Evolutionary conservation across 2,888 invertebrate genomes (phyloP).

Genomic region (Sipha maydis): DNA sequence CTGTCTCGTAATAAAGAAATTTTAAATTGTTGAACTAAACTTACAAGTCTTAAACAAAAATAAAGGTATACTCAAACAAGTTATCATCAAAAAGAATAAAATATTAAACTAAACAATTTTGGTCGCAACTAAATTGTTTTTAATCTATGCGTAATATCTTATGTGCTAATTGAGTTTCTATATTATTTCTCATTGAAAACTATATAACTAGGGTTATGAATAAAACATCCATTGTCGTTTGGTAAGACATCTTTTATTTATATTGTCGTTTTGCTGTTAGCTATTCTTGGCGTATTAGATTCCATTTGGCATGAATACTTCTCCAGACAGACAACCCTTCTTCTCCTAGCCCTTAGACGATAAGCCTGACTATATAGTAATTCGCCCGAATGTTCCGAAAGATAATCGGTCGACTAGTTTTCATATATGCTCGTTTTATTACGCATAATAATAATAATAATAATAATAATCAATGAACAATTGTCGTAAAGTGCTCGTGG

Average conservation of each 20-base stretch:
- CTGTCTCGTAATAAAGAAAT: too few relatives aligned
- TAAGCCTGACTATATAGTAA: slow-evolving; percentile 34
- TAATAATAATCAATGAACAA: slow-evolving; percentile 46
- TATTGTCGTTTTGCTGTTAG: slow-evolving; percentile 21
- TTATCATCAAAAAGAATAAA: too few relatives aligned
- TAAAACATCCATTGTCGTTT: slow-evolving; percentile 22
- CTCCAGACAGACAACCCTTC: slow-evolving; percentile 42
- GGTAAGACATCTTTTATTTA: slow-evolving; percentile 18
- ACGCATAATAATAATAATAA: background rate
- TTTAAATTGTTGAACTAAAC: too few relatives aligned
- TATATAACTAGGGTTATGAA: background rate
- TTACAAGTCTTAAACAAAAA: too few relatives aligned
- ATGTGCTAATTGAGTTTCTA: background rate
- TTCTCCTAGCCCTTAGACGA: slow-evolving; percentile 1
- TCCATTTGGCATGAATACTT: slow-evolving; percentile 59
- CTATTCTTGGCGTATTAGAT: slow-evolving; percentile 34
- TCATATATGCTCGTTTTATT: slow-evolving; percentile 44
- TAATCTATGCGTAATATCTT: background rate
- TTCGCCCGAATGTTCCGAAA: slow-evolving; percentile 23
- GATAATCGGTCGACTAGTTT: slow-evolving; percentile 55
- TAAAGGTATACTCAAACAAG: too few relatives aligned
- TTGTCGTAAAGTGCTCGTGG: background rate
- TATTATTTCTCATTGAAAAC: slow-evolving; percentile 15
- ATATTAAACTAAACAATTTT: too few relatives aligned
- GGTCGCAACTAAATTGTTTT: background rate